Evolutionary conservation across 2,888 invertebrate species (phyloP), one percentile per base, ranked within the genome.

Genomic region (Catonia carolina): DNA sequence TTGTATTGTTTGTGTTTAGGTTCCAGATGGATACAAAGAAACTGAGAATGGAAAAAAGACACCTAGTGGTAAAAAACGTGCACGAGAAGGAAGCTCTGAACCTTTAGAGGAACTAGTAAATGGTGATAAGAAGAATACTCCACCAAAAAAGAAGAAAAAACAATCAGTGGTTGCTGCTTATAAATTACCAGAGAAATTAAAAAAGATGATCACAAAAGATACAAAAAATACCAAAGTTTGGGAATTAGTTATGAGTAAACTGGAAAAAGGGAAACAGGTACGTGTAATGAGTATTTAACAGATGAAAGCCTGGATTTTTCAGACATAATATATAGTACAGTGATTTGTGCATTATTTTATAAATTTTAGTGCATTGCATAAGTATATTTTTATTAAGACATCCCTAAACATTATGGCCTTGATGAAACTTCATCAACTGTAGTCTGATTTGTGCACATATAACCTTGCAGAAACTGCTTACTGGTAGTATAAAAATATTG

Each of bases 171-270:
- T 62, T 1, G 63, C 64, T 37, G 66, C 62, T 12, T 79, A 75
- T 64, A 67, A 64, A 68, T 77, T 71, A 58, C 74, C 69, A 63
- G 62, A 64, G 1, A 71, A 75, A 27, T 65, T 76, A 1, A 56
- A 67, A 23, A 67, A 73, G 45, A 65, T 74, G 15, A 80, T 84
- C 35, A 65, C 73, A n/a, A 64, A 75, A 1, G 89, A 90, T 65
- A 65, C 63, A 1, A 62, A 68, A 1, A 89, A 89, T 68, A 66
- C 69, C 31, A 85, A 84, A 66, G 68, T 84, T 2, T 90, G 90
- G 89, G 69, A 74, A 0, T 83, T 84, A 61, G 85, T 84, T 58
- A 69, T 78, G 47, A 69, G 71, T 14, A 65, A 71, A 2, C 68
- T 77, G 33, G 65, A 67, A 2, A 71, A 75, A 39, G 81, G 83